Evolutionary conservation across 2,888 invertebrate genomes (phyloP).

Genomic region (Drosophila multiciliata): DNA sequence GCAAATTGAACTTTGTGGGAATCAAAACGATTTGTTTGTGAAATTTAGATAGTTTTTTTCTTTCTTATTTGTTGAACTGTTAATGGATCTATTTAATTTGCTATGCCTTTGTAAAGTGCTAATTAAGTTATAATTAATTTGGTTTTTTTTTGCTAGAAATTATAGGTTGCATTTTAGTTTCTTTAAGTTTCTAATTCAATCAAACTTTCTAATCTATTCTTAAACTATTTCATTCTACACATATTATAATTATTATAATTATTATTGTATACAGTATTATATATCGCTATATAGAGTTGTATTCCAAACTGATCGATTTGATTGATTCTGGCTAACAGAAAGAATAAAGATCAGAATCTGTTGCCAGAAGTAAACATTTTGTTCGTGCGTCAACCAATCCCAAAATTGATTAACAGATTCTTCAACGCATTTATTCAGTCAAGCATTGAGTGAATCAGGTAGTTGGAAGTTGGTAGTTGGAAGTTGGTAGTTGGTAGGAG

Average conservation of each 20-base stretch:
- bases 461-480: not conserved
- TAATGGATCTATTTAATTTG: not conserved
- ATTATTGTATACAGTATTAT: not conserved
- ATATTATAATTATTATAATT: not conserved
- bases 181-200: not conserved
- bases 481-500: not conserved
- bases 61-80: not conserved
- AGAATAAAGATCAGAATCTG: slow-evolving; percentile 19
- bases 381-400: slow-evolving; percentile 9
- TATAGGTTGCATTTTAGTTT: not conserved
- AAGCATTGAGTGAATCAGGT: slow-evolving; percentile 7
- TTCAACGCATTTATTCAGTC: slow-evolving; percentile 9
- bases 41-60: not conserved
- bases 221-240: not conserved
- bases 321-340: slow-evolving; percentile 10
- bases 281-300: not conserved
- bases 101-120: not conserved
- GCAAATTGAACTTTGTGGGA: not conserved
- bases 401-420: slow-evolving; percentile 33
- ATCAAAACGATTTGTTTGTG: not conserved
- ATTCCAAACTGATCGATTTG: not conserved
- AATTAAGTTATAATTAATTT: not conserved
- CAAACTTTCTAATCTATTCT: no score
- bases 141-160: not conserved
- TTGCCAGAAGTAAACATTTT: not conserved